phyloP scores from a whole-genome alignment of 2,888 invertebrate species.

The Plebejus anna region DNA sequence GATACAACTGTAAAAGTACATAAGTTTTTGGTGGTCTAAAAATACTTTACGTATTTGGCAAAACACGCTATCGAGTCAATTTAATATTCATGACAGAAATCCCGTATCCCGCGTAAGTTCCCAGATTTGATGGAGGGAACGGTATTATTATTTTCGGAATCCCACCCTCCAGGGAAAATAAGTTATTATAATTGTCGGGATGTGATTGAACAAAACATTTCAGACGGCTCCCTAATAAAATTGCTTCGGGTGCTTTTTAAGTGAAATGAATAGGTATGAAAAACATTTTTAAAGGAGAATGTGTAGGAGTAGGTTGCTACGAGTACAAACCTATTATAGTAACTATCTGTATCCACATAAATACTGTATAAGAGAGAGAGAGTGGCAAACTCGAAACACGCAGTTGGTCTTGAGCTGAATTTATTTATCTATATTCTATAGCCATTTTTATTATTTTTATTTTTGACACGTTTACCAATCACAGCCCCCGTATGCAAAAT shows the following conservation, averaged over 20 bases:
- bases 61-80: neutral
- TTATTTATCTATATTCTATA: no score
- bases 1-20: neutral
- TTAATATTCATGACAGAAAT: constrained; percentile 24
- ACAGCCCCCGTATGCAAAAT: neutral
- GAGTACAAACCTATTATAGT: no score
- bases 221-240: neutral
- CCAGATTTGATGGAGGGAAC: neutral
- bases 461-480: neutral
- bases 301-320: neutral
- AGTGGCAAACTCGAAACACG: no score
- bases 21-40: neutral
- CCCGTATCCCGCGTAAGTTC: neutral
- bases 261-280: neutral
- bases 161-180: neutral
- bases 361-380: no score
- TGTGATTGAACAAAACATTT: constrained; percentile 16
- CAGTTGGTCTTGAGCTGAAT: no score
- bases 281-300: neutral
- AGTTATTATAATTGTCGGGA: constrained; percentile 19
- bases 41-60: neutral
- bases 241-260: neutral
- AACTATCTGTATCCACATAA: no score
- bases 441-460: neutral
- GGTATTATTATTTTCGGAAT: constrained; percentile 12